These are phyloP conservation scores for Nemoura dubitans DNA, from an alignment of 2,888 invertebrate genomes.

Conservation along the genomic window DNA sequence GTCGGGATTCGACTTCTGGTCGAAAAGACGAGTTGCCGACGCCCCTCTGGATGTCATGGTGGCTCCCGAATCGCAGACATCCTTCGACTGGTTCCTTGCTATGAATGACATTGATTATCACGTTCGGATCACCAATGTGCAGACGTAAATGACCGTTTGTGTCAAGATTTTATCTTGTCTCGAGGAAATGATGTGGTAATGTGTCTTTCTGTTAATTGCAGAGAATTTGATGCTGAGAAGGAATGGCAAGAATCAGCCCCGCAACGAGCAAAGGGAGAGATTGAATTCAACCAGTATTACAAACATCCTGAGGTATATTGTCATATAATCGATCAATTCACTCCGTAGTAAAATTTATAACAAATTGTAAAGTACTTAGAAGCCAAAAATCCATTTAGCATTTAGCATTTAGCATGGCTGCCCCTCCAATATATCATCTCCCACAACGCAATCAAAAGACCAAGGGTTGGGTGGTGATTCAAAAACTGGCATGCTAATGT, in stretches of 20 bases:
- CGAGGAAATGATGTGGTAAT: too few relatives aligned
- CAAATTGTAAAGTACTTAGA: too few relatives aligned
- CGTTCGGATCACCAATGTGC: constrained; percentile 60
- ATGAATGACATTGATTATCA: constrained; percentile 58
- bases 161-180: background rate
- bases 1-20: constrained; percentile 57
- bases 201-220: constrained; percentile 1
- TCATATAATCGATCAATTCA: background rate
- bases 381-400: too few relatives aligned
- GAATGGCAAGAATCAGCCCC: constrained; percentile 20
- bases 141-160: constrained; percentile 27
- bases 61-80: constrained; percentile 57
- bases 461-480: too few relatives aligned
- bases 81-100: constrained; percentile 58
- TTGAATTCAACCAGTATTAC: constrained; percentile 60
- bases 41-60: constrained; percentile 62
- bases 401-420: too few relatives aligned
- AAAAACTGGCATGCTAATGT: too few relatives aligned
- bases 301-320: constrained; percentile 57
- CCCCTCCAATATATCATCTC: too few relatives aligned
- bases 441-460: too few relatives aligned
- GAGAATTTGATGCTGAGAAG: constrained; percentile 43
- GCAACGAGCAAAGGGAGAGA: constrained; percentile 45
- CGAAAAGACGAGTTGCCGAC: constrained; percentile 57
- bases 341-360: too few relatives aligned